Evolutionary conservation across 2,113 vertebrate species (phyloP), one percentile per base, ranked within the genome.

Genomic region (Ceyx margarethae): DNA sequence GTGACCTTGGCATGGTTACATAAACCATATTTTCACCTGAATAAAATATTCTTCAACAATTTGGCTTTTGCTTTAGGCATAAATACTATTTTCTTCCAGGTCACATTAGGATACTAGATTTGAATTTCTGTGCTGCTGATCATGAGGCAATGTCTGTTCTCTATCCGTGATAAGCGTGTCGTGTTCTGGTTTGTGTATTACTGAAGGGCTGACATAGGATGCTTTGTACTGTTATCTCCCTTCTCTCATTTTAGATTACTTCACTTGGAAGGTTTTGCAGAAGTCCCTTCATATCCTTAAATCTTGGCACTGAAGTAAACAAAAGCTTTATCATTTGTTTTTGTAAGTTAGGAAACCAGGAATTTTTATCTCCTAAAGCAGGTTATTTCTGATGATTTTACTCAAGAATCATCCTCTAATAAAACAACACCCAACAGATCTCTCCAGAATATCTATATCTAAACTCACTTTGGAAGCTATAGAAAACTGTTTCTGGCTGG

Each of bases 11-110:
- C 73, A 84, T 45, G 23, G 74, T 74, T 74, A 29, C 37, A 56
- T 66, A 91, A 81, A 74, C 50, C 20, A 0, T 89, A 66, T 89
- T 93, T 90, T 78, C 69, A 93, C 87, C 87, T 87, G 78, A 73
- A 60, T 66, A 60, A 92, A 77, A 72, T 65, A 21, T 62, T 92
- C 60, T 81, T 92, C 60, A 77, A 13, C 43, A 74, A 18, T 54
- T 93, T 85, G 68, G 58, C 23, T 40, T 82, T 83, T 56, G 26
- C 67, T 94, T 71, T 89, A 81, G 71, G 68, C 37, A 13, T 45
- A 77, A 82, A 56, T 28, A 74, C 12, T 58, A 56, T 92, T 85
- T 78, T 81, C 56, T 79, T 3, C 54, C 79, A 3, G 64, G 65
- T 81, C 51, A 62, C 21, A 29, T 4, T 66, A 64, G 33, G 22